Conservation (phyloP, 2,888 invertebrate species). For the Drosophila sordidula region DNA sequence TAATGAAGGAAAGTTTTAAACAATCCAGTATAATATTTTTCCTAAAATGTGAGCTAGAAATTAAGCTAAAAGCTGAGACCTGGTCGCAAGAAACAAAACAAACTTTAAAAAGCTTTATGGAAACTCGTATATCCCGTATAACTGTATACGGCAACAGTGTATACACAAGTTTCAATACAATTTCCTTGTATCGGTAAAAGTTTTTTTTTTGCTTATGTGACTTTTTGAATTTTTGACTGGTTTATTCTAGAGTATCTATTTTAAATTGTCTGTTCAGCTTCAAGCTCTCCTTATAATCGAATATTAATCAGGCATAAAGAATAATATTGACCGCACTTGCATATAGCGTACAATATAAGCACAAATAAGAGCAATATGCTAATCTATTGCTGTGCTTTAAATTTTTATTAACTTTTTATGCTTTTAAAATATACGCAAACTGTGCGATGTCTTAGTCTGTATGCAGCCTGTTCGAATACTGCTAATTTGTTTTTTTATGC, state of each 20-base stretch:
- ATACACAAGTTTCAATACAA: not conserved
- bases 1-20: conserved; percentile 41
- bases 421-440: conserved; percentile 7
- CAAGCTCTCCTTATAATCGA: conserved; percentile 23
- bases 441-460: conserved; percentile 14
- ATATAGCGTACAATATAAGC: conserved; percentile 14
- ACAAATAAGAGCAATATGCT: conserved; percentile 21
- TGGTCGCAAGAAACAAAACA: not conserved
- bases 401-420: conserved; percentile 3
- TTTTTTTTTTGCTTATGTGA: not conserved
- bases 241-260: not conserved
- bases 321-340: conserved; percentile 20
- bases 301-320: conserved; percentile 25
- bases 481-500: conserved; percentile 3
- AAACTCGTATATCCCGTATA: not conserved
- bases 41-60: conserved; percentile 18
- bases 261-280: conserved; percentile 11
- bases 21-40: conserved; percentile 32
- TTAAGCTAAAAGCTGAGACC: conserved; percentile 2
- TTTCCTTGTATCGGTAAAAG: not conserved
- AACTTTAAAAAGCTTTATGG: not conserved
- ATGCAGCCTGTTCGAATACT: conserved; percentile 15
- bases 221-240: not conserved
- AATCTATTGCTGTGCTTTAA: conserved; percentile 12
- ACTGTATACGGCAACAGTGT: not conserved